phyloP scores from a whole-genome alignment of 1,140 invertebrate species.

The Cydia amplana region DNA sequence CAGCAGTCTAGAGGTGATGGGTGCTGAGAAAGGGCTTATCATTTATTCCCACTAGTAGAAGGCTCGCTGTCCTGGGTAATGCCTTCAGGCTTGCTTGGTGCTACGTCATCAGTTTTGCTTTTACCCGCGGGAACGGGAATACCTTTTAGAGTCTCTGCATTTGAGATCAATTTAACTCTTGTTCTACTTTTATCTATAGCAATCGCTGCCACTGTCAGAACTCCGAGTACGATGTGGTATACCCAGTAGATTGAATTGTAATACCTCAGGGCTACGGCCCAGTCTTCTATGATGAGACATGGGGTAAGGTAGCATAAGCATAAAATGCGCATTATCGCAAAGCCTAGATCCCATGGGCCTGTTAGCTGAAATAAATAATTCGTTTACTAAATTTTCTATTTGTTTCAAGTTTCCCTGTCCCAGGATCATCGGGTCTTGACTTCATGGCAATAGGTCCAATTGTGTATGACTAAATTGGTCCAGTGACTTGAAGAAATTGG shows the following conservation, averaged over 20 bases:
- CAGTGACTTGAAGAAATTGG: no score
- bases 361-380: conserved; percentile 59
- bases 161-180: background rate
- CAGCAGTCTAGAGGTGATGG: no score
- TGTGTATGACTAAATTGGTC: no score
- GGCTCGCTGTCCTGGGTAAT: background rate
- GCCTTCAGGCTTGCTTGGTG: background rate
- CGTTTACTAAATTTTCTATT: background rate
- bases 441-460: no score
- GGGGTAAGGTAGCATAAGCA: conserved; percentile 68
- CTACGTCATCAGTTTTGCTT: background rate
- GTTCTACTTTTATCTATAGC: conserved; percentile 45
- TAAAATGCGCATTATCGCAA: conserved; percentile 67
- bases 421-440: background rate
- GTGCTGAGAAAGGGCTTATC: no score
- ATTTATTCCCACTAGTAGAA: background rate
- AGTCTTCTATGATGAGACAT: conserved; percentile 56
- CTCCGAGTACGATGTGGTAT: conserved; percentile 58
- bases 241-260: conserved; percentile 73
- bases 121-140: no score
- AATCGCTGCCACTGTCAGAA: conserved; percentile 54
- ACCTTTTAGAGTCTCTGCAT: no score
- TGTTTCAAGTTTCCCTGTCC: background rate
- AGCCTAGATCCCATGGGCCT: conserved; percentile 67
- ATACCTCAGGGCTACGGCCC: conserved; percentile 50